A percentile compares a stretch with the other conserved stretches of the same genome.
phyloP scores from a whole-genome alignment of 2,888 invertebrate species.

The Chaetoderma sp. region DNA sequence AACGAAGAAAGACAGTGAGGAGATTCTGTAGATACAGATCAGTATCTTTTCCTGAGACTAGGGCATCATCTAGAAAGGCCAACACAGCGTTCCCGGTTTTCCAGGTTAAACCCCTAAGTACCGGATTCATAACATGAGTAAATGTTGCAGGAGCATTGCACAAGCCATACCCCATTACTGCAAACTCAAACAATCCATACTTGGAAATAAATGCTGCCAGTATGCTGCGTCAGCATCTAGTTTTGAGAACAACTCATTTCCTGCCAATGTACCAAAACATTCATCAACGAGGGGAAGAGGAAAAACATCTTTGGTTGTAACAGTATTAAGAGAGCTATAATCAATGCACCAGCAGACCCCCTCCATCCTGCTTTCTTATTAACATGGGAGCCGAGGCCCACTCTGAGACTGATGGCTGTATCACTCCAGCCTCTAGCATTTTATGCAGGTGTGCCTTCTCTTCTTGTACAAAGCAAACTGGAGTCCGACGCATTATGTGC shows the following conservation, averaged over 20 bases:
- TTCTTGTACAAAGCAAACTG: constrained; percentile 26
- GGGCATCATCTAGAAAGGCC: constrained; percentile 38
- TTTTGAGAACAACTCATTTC: constrained; percentile 27
- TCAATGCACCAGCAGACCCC: constrained; percentile 32
- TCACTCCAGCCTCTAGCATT: constrained; percentile 28
- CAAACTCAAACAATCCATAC: constrained; percentile 35
- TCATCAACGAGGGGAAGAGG: constrained; percentile 28
- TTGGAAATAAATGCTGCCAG: constrained; percentile 36
- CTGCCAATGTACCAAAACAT: constrained; percentile 29
- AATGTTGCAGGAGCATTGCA: constrained; percentile 38
- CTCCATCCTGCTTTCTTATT: constrained; percentile 30
- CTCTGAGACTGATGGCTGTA: constrained; percentile 23
- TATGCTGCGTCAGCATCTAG: constrained; percentile 30
- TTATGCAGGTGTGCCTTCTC: constrained; percentile 27
- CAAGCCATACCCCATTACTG: constrained; percentile 35
- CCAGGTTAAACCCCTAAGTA: constrained; percentile 30
- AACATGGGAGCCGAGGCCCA: constrained; percentile 34
- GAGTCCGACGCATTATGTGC: constrained; percentile 31
- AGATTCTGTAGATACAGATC: constrained; percentile 29
- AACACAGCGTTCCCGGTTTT: constrained; percentile 29
- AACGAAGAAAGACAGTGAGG: constrained; percentile 23
- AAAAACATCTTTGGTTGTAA: constrained; percentile 30
- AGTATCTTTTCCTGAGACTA: constrained; percentile 35
- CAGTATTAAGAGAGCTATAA: constrained; percentile 21
- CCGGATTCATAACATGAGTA: constrained; percentile 26